Evolutionary conservation across 2,113 vertebrate genomes (phyloP).

Genomic region (Anhinga rufa): DNA sequence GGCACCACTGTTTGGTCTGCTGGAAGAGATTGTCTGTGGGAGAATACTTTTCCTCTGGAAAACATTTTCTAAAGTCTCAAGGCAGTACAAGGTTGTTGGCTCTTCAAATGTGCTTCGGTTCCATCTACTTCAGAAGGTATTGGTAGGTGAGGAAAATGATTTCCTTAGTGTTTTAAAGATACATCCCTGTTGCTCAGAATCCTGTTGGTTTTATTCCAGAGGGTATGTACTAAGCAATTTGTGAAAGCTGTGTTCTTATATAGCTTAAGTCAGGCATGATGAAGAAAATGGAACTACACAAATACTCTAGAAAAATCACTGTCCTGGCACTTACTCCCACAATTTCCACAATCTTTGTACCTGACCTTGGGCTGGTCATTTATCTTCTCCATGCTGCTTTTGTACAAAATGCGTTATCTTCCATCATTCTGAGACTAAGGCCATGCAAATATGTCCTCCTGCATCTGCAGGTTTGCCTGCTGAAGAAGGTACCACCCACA

Average conservation of each 20-base stretch:
- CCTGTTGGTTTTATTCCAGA: background rate
- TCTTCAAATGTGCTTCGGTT: background rate
- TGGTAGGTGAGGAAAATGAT: background rate
- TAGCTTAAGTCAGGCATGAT: background rate
- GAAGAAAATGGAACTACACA: background rate
- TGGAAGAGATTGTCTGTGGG: background rate
- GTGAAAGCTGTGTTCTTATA: background rate
- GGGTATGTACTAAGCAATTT: background rate
- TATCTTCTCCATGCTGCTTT: background rate
- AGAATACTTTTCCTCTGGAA: background rate
- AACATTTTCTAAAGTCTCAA: background rate
- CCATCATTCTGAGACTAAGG: background rate
- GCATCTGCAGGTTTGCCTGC: background rate
- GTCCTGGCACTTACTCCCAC: background rate
- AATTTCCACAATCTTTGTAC: background rate
- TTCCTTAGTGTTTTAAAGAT: background rate
- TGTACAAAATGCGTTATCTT: background rate
- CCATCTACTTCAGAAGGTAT: background rate
- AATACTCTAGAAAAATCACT: background rate
- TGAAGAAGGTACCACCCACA: background rate
- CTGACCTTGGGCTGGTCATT: background rate
- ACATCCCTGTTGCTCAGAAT: background rate
- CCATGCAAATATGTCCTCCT: background rate
- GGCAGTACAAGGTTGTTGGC: background rate
- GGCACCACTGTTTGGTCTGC: background rate